Evolutionary conservation across 2,113 vertebrate genomes (phyloP).

Genomic region (Mustela nigripes): DNA sequence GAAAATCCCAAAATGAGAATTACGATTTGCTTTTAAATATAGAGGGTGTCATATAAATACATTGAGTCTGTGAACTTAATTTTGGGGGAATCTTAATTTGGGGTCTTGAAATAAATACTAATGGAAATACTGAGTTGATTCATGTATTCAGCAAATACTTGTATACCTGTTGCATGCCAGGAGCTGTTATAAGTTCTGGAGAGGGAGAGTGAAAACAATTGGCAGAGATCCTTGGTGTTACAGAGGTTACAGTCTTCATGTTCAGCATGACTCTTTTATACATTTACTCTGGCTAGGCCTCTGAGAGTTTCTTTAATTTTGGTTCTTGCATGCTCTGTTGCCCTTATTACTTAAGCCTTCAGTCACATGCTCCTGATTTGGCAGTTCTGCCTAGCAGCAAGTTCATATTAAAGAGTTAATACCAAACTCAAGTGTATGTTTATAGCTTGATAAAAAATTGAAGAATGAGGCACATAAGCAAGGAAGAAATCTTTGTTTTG

Average conservation of each 20-base stretch:
- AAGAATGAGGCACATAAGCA: slow-evolving; percentile 19
- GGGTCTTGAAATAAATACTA: slow-evolving; percentile 22
- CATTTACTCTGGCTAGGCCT: not conserved
- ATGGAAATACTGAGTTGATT: slow-evolving; percentile 42
- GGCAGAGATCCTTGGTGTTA: not conserved
- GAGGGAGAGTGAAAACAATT: not conserved
- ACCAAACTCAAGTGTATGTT: slow-evolving; percentile 43
- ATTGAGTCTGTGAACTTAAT: not conserved
- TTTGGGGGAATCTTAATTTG: slow-evolving; percentile 15
- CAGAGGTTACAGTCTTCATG: not conserved
- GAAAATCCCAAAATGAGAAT: slow-evolving; percentile 42
- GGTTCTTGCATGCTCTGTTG: slow-evolving; percentile 51
- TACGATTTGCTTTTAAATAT: slow-evolving; percentile 42
- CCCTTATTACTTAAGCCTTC: slow-evolving; percentile 38
- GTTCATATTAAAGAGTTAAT: slow-evolving; percentile 67
- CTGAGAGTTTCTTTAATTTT: slow-evolving; percentile 49
- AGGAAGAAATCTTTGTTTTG: slow-evolving; percentile 34
- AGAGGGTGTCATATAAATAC: slow-evolving; percentile 9
- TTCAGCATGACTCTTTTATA: not conserved
- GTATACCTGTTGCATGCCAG: not conserved
- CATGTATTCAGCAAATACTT: not conserved
- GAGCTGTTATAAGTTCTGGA: not conserved
- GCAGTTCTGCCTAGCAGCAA: slow-evolving; percentile 43
- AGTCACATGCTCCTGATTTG: slow-evolving; percentile 55
- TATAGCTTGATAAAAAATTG: slow-evolving; percentile 55